Evolutionary conservation across 1,140 invertebrate genomes (phyloP).

Genomic region (Macrocentrus cingulum): DNA sequence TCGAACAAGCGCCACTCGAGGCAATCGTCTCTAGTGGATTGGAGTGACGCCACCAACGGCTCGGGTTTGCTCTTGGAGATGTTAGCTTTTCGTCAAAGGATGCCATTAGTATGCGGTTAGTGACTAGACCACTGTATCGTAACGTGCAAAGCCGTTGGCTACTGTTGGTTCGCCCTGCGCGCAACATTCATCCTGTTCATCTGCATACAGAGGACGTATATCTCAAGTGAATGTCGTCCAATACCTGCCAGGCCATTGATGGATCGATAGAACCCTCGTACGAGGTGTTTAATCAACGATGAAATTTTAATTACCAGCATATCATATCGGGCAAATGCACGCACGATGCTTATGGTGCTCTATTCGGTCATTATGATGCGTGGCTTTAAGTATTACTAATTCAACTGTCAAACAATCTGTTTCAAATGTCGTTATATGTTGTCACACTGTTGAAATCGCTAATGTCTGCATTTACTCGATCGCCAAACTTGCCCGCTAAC

Average conservation of each 20-base stretch:
- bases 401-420: neutral
- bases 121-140: conserved; percentile 13
- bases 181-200: neutral
- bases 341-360: neutral
- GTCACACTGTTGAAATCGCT: conserved; percentile 23
- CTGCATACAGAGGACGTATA: neutral
- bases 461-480: conserved; percentile 29
- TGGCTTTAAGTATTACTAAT: too few species aligned
- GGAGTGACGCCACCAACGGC: neutral
- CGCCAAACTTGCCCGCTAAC: conserved; percentile 24
- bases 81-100: conserved; percentile 52
- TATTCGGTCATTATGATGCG: too few species aligned
- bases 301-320: too few species aligned
- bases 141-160: conserved; percentile 7
- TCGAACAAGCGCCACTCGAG: conserved; percentile 31
- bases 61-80: conserved; percentile 38
- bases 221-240: conserved; percentile 2
- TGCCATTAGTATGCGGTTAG: conserved; percentile 50
- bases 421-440: too few species aligned
- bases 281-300: too few species aligned
- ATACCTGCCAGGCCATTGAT: neutral
- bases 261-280: neutral
- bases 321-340: neutral
- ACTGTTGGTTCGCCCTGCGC: neutral
- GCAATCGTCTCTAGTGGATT: conserved; percentile 33